Evolutionary conservation across 1,140 invertebrate genomes (phyloP).

Genomic region (Aphis craccivora): DNA sequence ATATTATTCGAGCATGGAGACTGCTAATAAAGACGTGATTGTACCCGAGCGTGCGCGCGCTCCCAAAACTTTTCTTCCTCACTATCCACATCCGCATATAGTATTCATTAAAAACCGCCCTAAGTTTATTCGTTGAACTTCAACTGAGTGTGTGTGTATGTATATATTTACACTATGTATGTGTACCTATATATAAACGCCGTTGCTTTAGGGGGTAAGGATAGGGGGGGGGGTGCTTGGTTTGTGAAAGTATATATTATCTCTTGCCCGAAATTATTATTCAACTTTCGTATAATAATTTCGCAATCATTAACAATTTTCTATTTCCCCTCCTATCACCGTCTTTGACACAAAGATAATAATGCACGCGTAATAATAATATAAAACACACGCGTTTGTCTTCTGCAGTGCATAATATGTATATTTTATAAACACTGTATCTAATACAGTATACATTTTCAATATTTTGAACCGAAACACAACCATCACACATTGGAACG

Average conservation of each 20-base stretch:
- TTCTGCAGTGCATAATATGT: neutral
- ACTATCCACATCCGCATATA: neutral
- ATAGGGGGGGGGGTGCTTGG: neutral
- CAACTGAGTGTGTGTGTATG: neutral
- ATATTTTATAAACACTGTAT: neutral
- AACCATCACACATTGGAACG: neutral
- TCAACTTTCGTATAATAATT: conserved; percentile 54
- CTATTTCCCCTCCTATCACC: neutral
- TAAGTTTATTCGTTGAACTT: conserved; percentile 49
- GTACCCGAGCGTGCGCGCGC: neutral
- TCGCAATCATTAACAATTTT: conserved; percentile 41
- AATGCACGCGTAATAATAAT: neutral
- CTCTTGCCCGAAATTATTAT: conserved; percentile 32
- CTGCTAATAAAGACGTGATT: conserved; percentile 57
- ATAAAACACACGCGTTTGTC: neutral
- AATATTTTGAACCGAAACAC: conserved; percentile 19
- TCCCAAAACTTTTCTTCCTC: conserved; percentile 41
- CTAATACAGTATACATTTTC: neutral
- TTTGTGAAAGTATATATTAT: conserved; percentile 31
- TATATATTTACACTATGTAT: neutral
- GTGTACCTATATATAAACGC: neutral
- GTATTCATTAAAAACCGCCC: conserved; percentile 51
- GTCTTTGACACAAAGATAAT: conserved; percentile 2
- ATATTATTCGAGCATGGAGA: conserved; percentile 44
- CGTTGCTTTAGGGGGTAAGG: neutral